Evolutionary conservation across 2,113 vertebrate species (phyloP).

Genomic region (Paradisaea rubra): DNA sequence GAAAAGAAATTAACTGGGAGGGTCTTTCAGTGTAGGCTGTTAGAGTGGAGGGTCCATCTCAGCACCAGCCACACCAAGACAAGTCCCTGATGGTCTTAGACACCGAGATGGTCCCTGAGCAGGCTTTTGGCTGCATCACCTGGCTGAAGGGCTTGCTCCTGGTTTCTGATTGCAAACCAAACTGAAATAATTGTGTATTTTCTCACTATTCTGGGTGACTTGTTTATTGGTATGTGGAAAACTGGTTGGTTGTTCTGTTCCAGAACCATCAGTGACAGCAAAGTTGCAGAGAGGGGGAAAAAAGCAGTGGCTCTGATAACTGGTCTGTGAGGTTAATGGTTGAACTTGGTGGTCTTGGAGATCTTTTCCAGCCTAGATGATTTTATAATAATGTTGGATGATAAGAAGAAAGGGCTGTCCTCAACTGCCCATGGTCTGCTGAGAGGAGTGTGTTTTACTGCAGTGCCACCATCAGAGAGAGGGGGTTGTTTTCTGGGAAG

Average conservation of each 20-base stretch:
- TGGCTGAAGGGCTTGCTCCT: not conserved
- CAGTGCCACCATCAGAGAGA: not conserved
- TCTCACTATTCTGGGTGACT: not conserved
- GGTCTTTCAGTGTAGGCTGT: not conserved
- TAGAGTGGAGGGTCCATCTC: not conserved
- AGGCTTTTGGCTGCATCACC: not conserved
- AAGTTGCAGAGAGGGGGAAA: not conserved
- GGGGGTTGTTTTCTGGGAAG: not conserved
- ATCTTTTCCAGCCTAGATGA: not conserved
- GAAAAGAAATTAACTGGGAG: not conserved
- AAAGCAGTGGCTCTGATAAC: not conserved
- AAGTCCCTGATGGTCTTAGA: not conserved
- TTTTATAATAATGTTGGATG: not conserved
- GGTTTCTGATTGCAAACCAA: not conserved
- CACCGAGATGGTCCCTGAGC: not conserved
- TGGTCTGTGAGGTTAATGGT: not conserved
- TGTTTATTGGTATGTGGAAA: not conserved
- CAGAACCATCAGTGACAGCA: not conserved
- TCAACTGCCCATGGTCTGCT: rapidly evolving
- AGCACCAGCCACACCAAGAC: not conserved
- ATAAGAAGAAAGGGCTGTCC: not conserved
- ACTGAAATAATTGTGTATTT: not conserved
- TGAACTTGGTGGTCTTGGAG: not conserved
- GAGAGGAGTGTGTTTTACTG: not conserved
- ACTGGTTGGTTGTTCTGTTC: not conserved